Base-by-base conservation (phyloP, 2,113 vertebrate species). In the Acrocephalus kingi region DNA sequence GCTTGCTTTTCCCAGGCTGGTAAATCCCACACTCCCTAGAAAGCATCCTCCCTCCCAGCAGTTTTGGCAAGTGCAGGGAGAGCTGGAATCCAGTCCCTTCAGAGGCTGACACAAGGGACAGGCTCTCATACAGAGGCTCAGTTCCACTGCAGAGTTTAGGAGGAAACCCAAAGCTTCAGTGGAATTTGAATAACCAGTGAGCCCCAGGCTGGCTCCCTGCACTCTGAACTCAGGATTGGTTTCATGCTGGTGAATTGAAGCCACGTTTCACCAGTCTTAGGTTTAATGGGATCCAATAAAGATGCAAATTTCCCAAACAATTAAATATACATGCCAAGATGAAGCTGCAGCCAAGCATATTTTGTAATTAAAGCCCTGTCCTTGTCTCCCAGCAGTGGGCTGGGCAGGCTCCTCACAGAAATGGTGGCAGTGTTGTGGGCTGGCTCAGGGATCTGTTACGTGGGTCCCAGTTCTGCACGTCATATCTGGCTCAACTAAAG, bases 341-440 rank as follows among this genome's bases (percentile, higher is more conserved):
- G 71, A 79, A 66, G 68, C 10, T 72, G 61, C 82, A 93, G 49
- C 64, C 51, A 86, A 89, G 89, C 31, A 21, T 39, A 35, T 73
- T 93, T 87, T 82, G 69, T 76, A 76, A 93, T 93, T 72, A 75
- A 90, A 89, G 49, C 66, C 39, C 46, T 23, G n/a, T 84, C 66
- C 39, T 30, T 58, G 78, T 62, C 37, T 84, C 75, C 86, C 72
- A 75, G 46, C 66, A 84, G 72, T 5, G 33, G 43, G 73, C 39
- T 84, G 86, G 81, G 55, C 74, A 72, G 84, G 61, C 66, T 94
- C 48, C 74, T 82, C 46, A 43, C 52, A 81, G 78, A 78, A 45
- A 21, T 30, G 41, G 79, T 22, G 67, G 49, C 41, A 66, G 37
- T 67, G 51, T 1, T 66, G 63, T 2, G 8, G 63, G 37, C 31